These are phyloP conservation scores for Diabrotica undecimpunctata DNA, from an alignment of 1,140 invertebrate genomes.

Conservation along the genomic window DNA sequence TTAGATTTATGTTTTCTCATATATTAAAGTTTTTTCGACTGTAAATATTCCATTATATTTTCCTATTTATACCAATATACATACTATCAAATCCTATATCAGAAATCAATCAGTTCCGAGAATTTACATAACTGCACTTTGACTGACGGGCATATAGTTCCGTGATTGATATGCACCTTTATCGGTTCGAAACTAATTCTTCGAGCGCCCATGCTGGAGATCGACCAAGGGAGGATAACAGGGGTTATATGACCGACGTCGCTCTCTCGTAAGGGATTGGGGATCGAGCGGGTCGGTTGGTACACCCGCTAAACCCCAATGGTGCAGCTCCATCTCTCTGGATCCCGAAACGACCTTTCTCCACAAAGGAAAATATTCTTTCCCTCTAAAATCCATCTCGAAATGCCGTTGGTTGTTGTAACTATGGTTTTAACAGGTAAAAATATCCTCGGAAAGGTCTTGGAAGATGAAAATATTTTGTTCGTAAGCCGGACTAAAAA, in stretches of 20 bases:
- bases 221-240: constrained; percentile 26
- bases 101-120: no score
- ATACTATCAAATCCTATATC: no score
- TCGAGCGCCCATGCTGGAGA: constrained; percentile 7
- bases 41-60: no score
- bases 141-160: no score
- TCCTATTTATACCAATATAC: no score
- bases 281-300: constrained; percentile 9
- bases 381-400: constrained; percentile 3
- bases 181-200: no score
- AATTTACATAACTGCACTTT: no score
- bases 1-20: no score
- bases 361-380: constrained; percentile 24
- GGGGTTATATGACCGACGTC: constrained; percentile 36
- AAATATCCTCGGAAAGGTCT: constrained; percentile 17
- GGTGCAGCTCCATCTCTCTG: constrained; percentile 23
- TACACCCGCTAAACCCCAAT: constrained; percentile 9
- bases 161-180: no score
- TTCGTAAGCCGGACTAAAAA: no score
- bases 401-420: constrained; percentile 12
- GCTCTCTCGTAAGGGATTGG: constrained; percentile 18
- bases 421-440: constrained; percentile 31
- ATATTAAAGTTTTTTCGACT: no score
- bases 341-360: constrained; percentile 23
- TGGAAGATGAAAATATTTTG: background rate